Evolutionary conservation across 2,797 vertebrate genomes (phyloP), one percentile per base, ranked within the genome.

Genomic region (Enteromius viviparus): DNA sequence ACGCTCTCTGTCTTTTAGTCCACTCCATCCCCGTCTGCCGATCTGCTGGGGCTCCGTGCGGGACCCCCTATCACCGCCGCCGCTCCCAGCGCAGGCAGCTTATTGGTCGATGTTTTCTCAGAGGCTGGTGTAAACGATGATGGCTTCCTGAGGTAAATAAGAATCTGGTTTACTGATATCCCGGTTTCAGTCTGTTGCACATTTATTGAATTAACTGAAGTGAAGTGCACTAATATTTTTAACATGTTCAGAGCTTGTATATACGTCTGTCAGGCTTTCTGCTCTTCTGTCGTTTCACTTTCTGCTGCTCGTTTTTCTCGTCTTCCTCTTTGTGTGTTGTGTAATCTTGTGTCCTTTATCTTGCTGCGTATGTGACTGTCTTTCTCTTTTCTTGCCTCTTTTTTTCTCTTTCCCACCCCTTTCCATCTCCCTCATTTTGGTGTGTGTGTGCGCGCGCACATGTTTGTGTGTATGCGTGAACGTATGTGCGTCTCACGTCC

Each of bases 41-140:
- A 98, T 87, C 95, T 98, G 29, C 92, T 98, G 1, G 96, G 96
- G 37, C 94, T 97, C 60, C 94, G 94, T n/a, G 92, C 95, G 0
- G 90, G 93, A 11, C 94, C 93, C 71, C 92, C 95, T 0, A 83
- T 94, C 0, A 86, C 92, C 1, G 87, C 94, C 0, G 88, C 91
- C 0, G 93, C 93, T 0, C 87, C 95, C 40, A 91, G 93, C 0
- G 85, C 94, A 0, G 96, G 96, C 85, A 96, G 94, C 88, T 93
- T 97, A 42, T 87, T 98, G 90, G 97, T 98, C 71, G 97, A 97
- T 1, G 97, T 98, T 42, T 98, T 97, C 90, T 97, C 96, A 0
- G 97, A 97, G 72, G 92, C 95, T 45, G 83, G 92, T 76, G 90
- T 95, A 10, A 93, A 95, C 0, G 97, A 97, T 15, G 97, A 97